Base-by-base conservation (phyloP, 2,113 vertebrate genomes). In the Pseudopipra pipra region DNA sequence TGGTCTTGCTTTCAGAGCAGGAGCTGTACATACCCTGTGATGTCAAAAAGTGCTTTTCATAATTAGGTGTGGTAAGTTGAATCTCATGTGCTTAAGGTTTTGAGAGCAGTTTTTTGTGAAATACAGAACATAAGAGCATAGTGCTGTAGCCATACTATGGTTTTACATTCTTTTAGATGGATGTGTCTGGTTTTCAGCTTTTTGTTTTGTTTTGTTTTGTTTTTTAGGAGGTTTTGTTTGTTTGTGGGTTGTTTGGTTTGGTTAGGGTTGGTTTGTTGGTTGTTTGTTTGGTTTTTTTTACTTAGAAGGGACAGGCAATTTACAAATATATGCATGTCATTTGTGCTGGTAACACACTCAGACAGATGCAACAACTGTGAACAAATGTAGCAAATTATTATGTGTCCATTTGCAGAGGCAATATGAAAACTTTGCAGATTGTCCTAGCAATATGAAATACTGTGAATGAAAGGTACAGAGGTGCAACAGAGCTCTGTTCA, bases 51-150 rank as follows among this genome's bases (percentile, higher is more conserved):
- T 46, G 20, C 14, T 52, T 65, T 61, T 52, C 17, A 24, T 35
- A 20, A 2, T 6, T 35, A n/a, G 19, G 3, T 74, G 8, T 46
- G 19, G 21, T 35, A 47, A 13, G 9, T 33, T 73, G 35, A 87
- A 76, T 58, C 25, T 19, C 8, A 11, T 58, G 16, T 35, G 4
- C 6, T 35, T 33, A 65, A 82, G 12, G 5, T 76, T 77, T 58
- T 44, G 74, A 49, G 25, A 28, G 20, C 12, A 70, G 2, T 31
- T 33, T 83, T 54, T 59, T 46, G 12, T 71, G 5, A 66, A 49
- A n/a, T 55, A 14, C 0, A 46, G 24, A 70, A 27, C 0, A 0
- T 28, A 52, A 49, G 5, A 77, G 20, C 7, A 12, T 17, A 47
- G 31, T 47, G 25, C 25, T 51, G 8, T 51, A 51, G 49, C 49